Evolutionary conservation across 1,140 invertebrate species (phyloP).

Genomic region (Drosophila sechellia): DNA sequence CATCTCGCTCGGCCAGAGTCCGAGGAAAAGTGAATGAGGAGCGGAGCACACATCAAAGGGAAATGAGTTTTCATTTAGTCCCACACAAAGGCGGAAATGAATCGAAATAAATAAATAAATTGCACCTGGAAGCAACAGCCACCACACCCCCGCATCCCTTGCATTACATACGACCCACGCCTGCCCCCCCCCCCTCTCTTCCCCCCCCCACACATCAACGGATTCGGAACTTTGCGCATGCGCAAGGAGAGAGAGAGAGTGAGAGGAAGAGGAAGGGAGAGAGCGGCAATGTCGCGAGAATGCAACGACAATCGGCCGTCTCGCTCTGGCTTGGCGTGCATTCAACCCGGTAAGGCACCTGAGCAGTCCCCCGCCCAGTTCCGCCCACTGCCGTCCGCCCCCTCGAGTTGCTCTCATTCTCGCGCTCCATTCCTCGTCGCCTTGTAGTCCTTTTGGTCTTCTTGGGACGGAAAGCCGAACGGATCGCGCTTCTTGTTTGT

Average conservation of each 20-base stretch:
- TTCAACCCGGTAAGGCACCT: slow-evolving; percentile 75
- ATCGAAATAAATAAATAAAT: slow-evolving; percentile 84
- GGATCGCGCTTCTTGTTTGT: slow-evolving; percentile 38
- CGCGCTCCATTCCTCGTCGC: not conserved
- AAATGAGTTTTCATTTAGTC: slow-evolving; percentile 84
- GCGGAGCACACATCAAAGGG: slow-evolving; percentile 74
- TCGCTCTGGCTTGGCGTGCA: slow-evolving; percentile 59
- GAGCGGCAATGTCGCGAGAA: slow-evolving; percentile 1
- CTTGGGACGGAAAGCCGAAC: slow-evolving; percentile 16
- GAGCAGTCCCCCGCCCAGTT: not conserved
- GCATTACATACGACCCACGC: slow-evolving; percentile 12
- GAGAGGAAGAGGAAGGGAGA: too few relatives aligned
- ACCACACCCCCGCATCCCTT: not conserved
- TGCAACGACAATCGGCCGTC: slow-evolving; percentile 28
- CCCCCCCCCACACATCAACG: not conserved
- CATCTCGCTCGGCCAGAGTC: slow-evolving; percentile 36
- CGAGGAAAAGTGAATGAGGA: slow-evolving; percentile 22
- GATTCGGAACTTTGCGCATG: not conserved
- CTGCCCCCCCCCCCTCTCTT: too few relatives aligned
- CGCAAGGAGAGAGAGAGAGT: slow-evolving; percentile 29
- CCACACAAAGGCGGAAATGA: slow-evolving; percentile 81
- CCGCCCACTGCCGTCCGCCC: not conserved
- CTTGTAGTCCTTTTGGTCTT: slow-evolving; percentile 18
- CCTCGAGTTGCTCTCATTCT: slow-evolving; percentile 2
- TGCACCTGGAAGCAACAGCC: slow-evolving; percentile 58